phyloP scores from a whole-genome alignment of 2,797 vertebrate genomes.

The Petrocephalus schoutedeni region DNA sequence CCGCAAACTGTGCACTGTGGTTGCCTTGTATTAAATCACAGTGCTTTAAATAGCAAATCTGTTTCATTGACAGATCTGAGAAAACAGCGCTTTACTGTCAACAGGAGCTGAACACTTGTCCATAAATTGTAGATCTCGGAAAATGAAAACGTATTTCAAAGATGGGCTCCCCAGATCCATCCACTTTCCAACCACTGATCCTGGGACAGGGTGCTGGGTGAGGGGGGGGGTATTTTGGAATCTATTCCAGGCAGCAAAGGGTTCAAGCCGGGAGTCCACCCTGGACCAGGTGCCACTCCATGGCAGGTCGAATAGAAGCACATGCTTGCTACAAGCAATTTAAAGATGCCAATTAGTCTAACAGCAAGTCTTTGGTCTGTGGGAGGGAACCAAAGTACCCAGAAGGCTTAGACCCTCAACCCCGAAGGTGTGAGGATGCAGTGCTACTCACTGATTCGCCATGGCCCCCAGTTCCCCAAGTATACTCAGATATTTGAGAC shows the following conservation, averaged over 20 bases:
- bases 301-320: neutral
- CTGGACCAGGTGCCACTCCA: neutral
- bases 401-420: neutral
- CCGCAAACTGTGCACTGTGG: constrained; percentile 44
- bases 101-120: constrained; percentile 2
- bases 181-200: neutral
- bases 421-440: neutral
- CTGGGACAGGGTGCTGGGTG: neutral
- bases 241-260: neutral
- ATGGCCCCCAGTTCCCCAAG: neutral
- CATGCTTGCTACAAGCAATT: neutral
- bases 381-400: neutral
- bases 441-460: neutral
- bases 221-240: neutral
- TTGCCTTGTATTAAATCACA: constrained; percentile 43
- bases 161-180: neutral
- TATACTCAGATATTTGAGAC: neutral
- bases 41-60: constrained; percentile 38
- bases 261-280: neutral
- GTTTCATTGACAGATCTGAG: constrained; percentile 45
- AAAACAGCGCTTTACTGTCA: constrained; percentile 27
- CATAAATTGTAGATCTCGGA: neutral
- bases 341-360: neutral
- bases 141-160: neutral
- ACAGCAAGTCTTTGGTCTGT: neutral